Conservation (phyloP, 2,888 invertebrate genomes). For the Idaea straminata region DNA sequence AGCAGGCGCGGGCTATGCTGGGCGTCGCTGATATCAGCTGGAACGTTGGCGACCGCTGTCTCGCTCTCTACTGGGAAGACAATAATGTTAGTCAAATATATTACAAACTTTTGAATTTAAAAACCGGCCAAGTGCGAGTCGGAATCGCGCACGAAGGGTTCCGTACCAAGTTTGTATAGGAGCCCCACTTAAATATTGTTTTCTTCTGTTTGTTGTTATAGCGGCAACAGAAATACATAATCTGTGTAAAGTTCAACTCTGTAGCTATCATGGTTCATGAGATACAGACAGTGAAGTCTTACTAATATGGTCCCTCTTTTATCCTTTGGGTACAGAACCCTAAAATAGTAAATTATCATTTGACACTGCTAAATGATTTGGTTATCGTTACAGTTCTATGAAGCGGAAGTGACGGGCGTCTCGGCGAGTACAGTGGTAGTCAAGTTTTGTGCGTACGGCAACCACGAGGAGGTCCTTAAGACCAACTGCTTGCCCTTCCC, state of each 20-base stretch:
- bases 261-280: no score
- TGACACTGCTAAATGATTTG: not conserved
- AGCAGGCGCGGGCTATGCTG: constrained; percentile 75
- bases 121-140: no score
- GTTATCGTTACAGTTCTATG: constrained; percentile 83
- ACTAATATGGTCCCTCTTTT: no score
- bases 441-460: constrained; percentile 92
- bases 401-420: constrained; percentile 89
- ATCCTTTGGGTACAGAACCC: no score
- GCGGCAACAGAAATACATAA: no score
- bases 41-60: constrained; percentile 90
- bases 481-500: constrained; percentile 87
- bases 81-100: constrained; percentile 82
- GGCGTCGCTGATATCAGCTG: constrained; percentile 81
- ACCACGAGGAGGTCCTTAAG: constrained; percentile 93
- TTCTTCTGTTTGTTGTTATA: no score
- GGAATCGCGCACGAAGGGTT: no score
- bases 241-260: no score
- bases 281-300: no score
- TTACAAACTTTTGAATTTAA: no score
- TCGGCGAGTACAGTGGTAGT: constrained; percentile 93
- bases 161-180: no score
- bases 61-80: constrained; percentile 97
- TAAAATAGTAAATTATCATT: constrained; percentile 1
- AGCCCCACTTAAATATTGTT: no score